phyloP scores from a whole-genome alignment of 2,888 invertebrate genomes.

The Melinaea marsaeus region DNA sequence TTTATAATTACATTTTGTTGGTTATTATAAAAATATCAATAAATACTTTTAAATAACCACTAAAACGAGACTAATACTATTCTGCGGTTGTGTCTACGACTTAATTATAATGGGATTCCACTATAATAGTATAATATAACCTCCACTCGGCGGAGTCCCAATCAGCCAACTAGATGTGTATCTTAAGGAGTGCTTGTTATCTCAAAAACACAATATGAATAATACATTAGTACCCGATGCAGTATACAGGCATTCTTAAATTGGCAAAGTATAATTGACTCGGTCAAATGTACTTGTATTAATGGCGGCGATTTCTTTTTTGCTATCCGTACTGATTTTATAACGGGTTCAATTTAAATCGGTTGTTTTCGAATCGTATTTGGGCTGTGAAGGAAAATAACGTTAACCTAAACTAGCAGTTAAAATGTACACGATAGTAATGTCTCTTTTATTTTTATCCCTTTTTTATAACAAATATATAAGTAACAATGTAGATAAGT shows the following conservation, averaged over 20 bases:
- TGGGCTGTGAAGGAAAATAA: conserved; percentile 17
- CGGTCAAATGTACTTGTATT: conserved; percentile 35
- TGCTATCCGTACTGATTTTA: conserved; percentile 41
- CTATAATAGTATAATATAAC: conserved; percentile 39
- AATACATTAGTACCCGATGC: conserved; percentile 71
- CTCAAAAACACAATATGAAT: conserved; percentile 77
- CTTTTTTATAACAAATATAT: too few relatives aligned
- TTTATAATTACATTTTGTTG: too few relatives aligned
- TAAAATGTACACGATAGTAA: background rate
- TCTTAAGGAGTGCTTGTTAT: conserved; percentile 74
- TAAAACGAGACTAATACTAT: conserved; percentile 15
- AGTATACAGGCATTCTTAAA: conserved; percentile 67
- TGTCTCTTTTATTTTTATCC: too few relatives aligned
- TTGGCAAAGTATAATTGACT: conserved; percentile 76
- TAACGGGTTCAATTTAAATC: conserved; percentile 57
- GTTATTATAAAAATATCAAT: too few relatives aligned
- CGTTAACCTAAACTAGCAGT: background rate
- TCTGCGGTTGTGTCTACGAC: conserved; percentile 25
- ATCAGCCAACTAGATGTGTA: conserved; percentile 74
- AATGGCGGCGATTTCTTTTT: conserved; percentile 47
- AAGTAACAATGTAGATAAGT: too few relatives aligned
- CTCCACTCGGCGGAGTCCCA: conserved; percentile 51
- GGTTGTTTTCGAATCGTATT: conserved; percentile 40
- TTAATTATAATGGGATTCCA: conserved; percentile 58
- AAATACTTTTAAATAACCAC: conserved; percentile 8